Evolutionary conservation across 2,797 vertebrate species (phyloP).

Genomic region (Typhlichthys subterraneus): DNA sequence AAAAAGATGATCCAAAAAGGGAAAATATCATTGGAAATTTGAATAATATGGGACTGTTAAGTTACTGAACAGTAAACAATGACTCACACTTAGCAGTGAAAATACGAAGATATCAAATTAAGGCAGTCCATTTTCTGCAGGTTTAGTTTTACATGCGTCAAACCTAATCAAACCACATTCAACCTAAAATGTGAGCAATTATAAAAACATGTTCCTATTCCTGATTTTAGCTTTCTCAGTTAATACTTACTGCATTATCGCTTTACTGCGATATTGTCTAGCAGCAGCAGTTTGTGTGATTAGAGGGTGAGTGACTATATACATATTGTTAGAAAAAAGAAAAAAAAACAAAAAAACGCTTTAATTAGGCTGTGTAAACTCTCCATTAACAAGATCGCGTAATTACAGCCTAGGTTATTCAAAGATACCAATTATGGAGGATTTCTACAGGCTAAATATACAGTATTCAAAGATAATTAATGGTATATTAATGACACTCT

Average conservation of each 20-base stretch:
- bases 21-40: no score
- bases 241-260: background rate
- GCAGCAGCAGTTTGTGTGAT: slow-evolving; percentile 38
- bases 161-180: slow-evolving; percentile 29
- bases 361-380: slow-evolving; percentile 72
- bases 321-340: slow-evolving; percentile 43
- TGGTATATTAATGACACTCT: slow-evolving; percentile 33
- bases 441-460: slow-evolving; percentile 33
- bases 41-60: slow-evolving; percentile 9
- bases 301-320: slow-evolving; percentile 55
- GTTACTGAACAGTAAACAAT: slow-evolving; percentile 32
- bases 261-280: slow-evolving; percentile 22
- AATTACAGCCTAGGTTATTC: slow-evolving; percentile 66
- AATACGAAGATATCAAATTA: slow-evolving; percentile 50
- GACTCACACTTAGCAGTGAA: slow-evolving; percentile 26
- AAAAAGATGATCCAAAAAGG: no score
- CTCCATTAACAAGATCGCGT: slow-evolving; percentile 60
- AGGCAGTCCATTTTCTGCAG: slow-evolving; percentile 26
- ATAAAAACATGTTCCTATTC: background rate
- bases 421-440: slow-evolving; percentile 57
- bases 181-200: slow-evolving; percentile 12
- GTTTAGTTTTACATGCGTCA: slow-evolving; percentile 27
- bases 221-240: background rate
- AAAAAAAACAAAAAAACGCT: slow-evolving; percentile 45
- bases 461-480: slow-evolving; percentile 24